Percentiles rank a stretch among this genome's conserved stretches.
Evolutionary conservation across 2,888 invertebrate genomes (phyloP).

Genomic region (Heteromurus nitidus): DNA sequence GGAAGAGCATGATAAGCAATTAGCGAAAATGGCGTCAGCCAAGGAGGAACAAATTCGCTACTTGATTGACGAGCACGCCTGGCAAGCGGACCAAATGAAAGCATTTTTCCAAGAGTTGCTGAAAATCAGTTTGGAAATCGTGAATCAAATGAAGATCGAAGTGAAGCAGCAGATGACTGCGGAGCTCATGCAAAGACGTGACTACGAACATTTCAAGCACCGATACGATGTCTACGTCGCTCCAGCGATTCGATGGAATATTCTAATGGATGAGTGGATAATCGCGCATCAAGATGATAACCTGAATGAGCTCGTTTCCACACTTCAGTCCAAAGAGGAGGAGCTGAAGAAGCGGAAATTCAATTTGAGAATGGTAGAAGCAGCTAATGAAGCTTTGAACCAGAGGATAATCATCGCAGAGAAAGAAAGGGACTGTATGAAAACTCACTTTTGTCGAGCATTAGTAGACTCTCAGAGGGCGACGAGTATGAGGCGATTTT

Average conservation of each 20-base stretch:
- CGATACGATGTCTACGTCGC: conserved; percentile 58
- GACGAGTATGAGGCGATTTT: conserved; percentile 60
- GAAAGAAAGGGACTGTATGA: conserved; percentile 59
- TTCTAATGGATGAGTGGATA: conserved; percentile 58
- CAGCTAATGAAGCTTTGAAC: conserved; percentile 64
- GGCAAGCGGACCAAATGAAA: conserved; percentile 60
- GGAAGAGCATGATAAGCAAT: conserved; percentile 46
- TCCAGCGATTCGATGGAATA: conserved; percentile 50
- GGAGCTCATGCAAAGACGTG: conserved; percentile 51
- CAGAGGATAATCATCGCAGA: conserved; percentile 58
- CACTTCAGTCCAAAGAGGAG: conserved; percentile 30
- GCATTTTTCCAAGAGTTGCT: conserved; percentile 64
- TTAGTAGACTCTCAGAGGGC: conserved; percentile 60
- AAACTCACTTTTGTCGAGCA: conserved; percentile 52
- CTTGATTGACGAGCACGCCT: conserved; percentile 50
- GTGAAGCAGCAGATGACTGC: conserved; percentile 58
- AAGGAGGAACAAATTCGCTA: conserved; percentile 60
- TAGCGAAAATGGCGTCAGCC: conserved; percentile 23
- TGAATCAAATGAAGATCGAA: conserved; percentile 61
- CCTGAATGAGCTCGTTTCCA: conserved; percentile 16
- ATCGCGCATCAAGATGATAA: conserved; percentile 54
- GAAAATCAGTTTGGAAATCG: conserved; percentile 58
- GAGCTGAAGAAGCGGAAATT: conserved; percentile 53
- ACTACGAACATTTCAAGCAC: conserved; percentile 61
- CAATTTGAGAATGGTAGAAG: conserved; percentile 61